Base-by-base conservation (phyloP, 2,797 vertebrate genomes). In the Microchirus variegatus region DNA sequence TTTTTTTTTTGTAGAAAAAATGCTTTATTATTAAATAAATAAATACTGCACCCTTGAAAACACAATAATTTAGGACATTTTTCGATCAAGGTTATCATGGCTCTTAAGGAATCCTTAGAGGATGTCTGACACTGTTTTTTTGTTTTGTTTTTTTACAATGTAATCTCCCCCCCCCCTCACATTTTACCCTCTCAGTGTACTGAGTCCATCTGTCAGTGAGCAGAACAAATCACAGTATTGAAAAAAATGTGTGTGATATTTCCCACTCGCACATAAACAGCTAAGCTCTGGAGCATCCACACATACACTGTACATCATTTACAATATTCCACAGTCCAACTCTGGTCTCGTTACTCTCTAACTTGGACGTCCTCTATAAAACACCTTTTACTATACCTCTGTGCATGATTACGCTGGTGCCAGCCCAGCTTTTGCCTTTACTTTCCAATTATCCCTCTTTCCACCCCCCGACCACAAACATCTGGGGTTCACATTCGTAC, bases 21-120 rank as follows among this genome's bases (percentile, higher is more conserved):
- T 18, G 81, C 62, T 93, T 91, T 88, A 92, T 92, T 83, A 88
- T 92, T 93, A 92, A 94, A 94, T 93, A 92, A 94, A 94, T 96
- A 98, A 99, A 98, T 98, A 98, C 93, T 92, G 91, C 91, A 95
- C 90, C 94, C 95, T 85, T 69, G 74, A 94, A 9, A 50, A 95
- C 95, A 96, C 93, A 97, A 99, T 97, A 98, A 96, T 87, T 81
- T 86, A 75, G 62, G 60, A 82, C 78, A 83, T 63, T 74, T 74
- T 83, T 79, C 77, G 43, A 83, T 74, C 67, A 73, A 63, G 60
- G 40, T 75, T 77, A 82, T 78, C 75, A 85, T 85, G 82, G 78
- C 85, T 87, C 77, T 73, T 51, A 40, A 64, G 26, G 35, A 65
- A 64, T 80, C 70, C 70, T 71, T 40, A 44, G 2, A 76, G 57